Evolutionary conservation across 2,888 invertebrate species (phyloP).

Genomic region (Villa cingulata): DNA sequence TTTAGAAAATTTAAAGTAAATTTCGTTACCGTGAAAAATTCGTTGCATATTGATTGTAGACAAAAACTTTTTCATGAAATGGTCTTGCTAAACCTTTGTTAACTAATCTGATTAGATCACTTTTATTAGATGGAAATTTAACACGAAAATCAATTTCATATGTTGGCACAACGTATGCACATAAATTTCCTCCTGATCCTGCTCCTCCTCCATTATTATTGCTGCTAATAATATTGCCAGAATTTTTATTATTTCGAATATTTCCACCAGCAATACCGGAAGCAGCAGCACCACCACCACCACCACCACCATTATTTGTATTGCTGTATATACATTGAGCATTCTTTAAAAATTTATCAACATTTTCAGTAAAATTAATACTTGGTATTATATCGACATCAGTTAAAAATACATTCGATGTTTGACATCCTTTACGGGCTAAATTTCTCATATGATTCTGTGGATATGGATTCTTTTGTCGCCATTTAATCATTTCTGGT

Average conservation of each 20-base stretch:
- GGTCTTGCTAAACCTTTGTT: constrained; percentile 71
- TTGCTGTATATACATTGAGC: not conserved
- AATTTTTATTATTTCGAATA: too few species aligned
- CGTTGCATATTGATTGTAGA: constrained; percentile 83
- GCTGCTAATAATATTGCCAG: too few species aligned
- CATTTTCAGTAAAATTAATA: constrained; percentile 50
- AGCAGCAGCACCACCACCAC: too few species aligned
- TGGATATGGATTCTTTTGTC: constrained; percentile 64
- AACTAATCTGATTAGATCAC: constrained; percentile 59
- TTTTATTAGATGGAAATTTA: constrained; percentile 67
- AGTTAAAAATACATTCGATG: constrained; percentile 64
- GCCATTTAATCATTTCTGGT: constrained; percentile 54
- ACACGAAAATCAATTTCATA: constrained; percentile 73
- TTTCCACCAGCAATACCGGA: too few species aligned
- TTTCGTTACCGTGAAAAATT: constrained; percentile 65
- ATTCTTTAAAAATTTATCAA: constrained; percentile 51
- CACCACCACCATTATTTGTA: too few species aligned
- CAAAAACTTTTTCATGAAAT: constrained; percentile 83
- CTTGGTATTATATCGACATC: constrained; percentile 83
- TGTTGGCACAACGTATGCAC: constrained; percentile 82
- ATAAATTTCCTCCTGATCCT: constrained; percentile 40
- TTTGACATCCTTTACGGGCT: constrained; percentile 73
- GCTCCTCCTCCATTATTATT: not conserved
- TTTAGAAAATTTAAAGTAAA: not conserved
- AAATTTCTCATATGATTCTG: constrained; percentile 81